Evolutionary conservation across 2,113 vertebrate genomes (phyloP), one percentile per base, ranked within the genome.

Genomic region (Paraplagusia blochii): DNA sequence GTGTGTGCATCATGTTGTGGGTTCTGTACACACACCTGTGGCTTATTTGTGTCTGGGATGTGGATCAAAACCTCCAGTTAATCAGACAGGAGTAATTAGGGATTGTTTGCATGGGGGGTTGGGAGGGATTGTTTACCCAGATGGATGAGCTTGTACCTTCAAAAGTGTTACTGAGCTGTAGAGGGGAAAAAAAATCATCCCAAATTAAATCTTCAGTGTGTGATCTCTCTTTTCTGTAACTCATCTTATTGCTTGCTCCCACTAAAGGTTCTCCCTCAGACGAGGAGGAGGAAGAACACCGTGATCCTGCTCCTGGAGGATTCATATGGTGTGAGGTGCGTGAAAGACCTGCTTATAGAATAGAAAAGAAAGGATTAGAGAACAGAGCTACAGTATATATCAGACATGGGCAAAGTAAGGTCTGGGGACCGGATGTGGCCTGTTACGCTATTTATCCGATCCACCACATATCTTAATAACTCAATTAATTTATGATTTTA

Each of bases 71-170:
- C 74, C 74, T 72, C 54, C 46, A 44, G 81, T 76, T 84, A 85
- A 86, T 87, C 74, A 79, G 53, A 74, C 68, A 47, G 45, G 63
- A 54, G 76, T 82, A 82, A 85, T 87, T 86, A 80, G 40, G 70
- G 70, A 72, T 78, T 87, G 85, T 87, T 83, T 87, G 80, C 80
- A 74, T 78, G 77, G 76, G 53, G 63, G 39, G 82, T n/a, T n/a
- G n/a, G 57, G 66, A 80, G 74, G 74, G 73, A 79, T 81, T 85
- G 77, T 84, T 80, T 76, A 80, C 72, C 68, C 83, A 85, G 80
- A 84, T 77, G 74, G 81, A 80, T 51, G 8, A 38, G 55, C 57
- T 58, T 70, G n/a, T 63, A 53, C 79, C 65, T 71, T 80, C 69
- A 81, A 66, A 80, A 72, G 72, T 71, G 64, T 65, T 79, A 81